Evolutionary conservation across 1,140 invertebrate genomes (phyloP), one percentile per base, ranked within the genome.

Genomic region (Dryas iulia): DNA sequence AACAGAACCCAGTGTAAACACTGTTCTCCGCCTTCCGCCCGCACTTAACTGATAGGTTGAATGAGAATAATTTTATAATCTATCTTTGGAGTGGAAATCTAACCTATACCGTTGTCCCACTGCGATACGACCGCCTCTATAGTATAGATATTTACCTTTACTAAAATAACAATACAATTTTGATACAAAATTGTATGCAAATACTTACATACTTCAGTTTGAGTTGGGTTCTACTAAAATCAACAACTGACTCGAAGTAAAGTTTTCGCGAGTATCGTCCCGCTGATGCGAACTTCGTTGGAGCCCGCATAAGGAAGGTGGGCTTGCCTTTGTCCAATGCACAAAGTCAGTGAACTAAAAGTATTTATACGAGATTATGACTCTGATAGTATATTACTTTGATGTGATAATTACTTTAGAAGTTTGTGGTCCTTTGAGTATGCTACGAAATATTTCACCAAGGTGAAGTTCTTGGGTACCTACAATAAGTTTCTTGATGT

Each of bases 231-330:
- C 14, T 18, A 18, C 14, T 12, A 39, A 39, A 39, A 39, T 14
- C 35, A 39, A 39, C 35, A 39, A n/a, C 35, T 39, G 35, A 39
- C 35, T 39, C 18, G 8, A 21, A 47, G 54, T 6, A 57, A 57
- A 57, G 59, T 60, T 39, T 23, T 35, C 39, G 0, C 3, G 30
- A 39, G 31, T 31, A 28, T 21, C 31, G 28, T 60, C 3, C 58
- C 24, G 24, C 11, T 8, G 30, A 39, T 39, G 58, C 8, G 28
- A 62, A 47, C 39, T 62, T 52, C 12, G 23, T 60, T 23, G 14
- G 6, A n/a, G 25, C 59, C 59, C 59, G 59, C 59, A 62, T 62
- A 52, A 47, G 25, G 23, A 33, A 23, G 58, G 30, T 26, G 35
- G 23, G 11, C 47, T 47, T 52, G 26, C 59, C 59, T 39, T 52